These are phyloP conservation scores for Onychomys torridus DNA, from an alignment of 2,797 vertebrate species.

Conservation along the genomic window DNA sequence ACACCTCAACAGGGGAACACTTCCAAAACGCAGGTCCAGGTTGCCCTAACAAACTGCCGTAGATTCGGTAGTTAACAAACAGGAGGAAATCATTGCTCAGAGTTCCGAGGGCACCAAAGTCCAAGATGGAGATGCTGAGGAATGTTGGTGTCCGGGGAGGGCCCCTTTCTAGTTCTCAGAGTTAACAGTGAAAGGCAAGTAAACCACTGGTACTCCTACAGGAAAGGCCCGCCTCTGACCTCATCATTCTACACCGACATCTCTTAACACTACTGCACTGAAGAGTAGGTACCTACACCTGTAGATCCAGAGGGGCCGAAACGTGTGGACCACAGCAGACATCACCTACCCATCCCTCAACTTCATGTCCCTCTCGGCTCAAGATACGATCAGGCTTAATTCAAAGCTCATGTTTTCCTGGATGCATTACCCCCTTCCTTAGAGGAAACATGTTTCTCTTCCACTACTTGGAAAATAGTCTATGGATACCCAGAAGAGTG, in stretches of 20 bases:
- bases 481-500: not conserved
- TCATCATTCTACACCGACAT: not conserved
- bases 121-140: not conserved
- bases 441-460: not conserved
- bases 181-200: not conserved
- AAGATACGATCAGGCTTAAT: not conserved
- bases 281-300: not conserved
- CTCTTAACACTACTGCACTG: not conserved
- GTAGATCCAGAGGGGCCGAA: too few species aligned
- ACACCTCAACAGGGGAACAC: fast-evolving
- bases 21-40: not conserved
- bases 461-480: conserved; percentile 2
- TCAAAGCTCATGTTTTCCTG: not conserved
- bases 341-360: not conserved
- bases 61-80: not conserved
- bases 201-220: not conserved
- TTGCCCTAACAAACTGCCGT: not conserved
- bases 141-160: not conserved
- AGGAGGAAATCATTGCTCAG: not conserved
- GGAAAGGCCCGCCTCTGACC: not conserved
- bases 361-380: not conserved
- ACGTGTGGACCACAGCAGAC: not conserved
- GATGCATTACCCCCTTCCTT: not conserved
- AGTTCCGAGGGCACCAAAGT: not conserved
- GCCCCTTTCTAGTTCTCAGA: not conserved